Base-by-base conservation (phyloP, 2,113 vertebrate species). In the Tapirus terrestris region DNA sequence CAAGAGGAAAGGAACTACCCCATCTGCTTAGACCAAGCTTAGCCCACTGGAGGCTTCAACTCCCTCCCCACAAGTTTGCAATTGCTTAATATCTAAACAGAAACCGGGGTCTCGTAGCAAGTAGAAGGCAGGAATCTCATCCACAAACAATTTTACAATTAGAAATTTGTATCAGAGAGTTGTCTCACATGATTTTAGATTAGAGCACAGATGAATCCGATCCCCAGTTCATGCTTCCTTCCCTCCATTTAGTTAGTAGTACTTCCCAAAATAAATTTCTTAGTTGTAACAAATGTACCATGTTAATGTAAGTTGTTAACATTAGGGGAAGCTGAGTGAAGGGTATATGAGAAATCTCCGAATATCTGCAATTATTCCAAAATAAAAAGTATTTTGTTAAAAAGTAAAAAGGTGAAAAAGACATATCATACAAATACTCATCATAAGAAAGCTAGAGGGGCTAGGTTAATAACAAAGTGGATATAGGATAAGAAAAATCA, bases 351-450 rank as follows among this genome's bases (percentile, higher is more conserved):
- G 61, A 79, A 89, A 14, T 72, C 72, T 80, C 88, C 65, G 53
- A 90, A 81, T 79, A 79, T 65, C 33, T 84, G 67, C 94, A 89
- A 58, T 48, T 84, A 67, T 43, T 51, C 70, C 48, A 91, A 84
- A 77, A 36, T 77, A 12, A 89, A 89, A 68, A 43, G 27, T 48
- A 51, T n/a, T 56, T 70, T 67, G 76, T 81, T 23, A 70, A 58
- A 25, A 68, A 36, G 27, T 58, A 45, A 72, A 75, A 58, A 51
- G 11, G 75, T 23, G 27, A 23, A 60, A 84, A 85, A 85, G 43
- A 84, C 4, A 56, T 36, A 39, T 8, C 2, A 16, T 65, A 10
- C 9, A 94, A 60, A 75, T 80, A 91, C 31, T 45, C 18, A 65
- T 17, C 36, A 43, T 51, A 67, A 87, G 68, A 92, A 73, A 96